These are phyloP conservation scores for Cheiracanthium punctorium DNA, from an alignment of 2,888 invertebrate species.

Conservation along the genomic window DNA sequence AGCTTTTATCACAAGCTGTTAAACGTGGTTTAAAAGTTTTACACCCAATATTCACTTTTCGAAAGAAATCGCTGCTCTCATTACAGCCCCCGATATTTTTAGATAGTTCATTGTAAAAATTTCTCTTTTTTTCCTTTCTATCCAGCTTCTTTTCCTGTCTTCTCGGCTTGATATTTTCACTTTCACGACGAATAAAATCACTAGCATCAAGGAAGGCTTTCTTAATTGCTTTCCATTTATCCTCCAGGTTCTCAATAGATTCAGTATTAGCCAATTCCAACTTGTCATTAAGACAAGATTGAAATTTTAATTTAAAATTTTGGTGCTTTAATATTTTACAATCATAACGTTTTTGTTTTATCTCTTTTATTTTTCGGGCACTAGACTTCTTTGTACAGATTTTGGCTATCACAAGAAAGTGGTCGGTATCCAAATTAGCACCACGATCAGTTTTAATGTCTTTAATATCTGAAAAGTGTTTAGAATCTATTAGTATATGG, in stretches of 20 bases:
- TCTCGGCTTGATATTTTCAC: too few species aligned
- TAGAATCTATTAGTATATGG: neutral
- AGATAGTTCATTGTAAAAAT: too few species aligned
- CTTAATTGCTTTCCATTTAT: neutral
- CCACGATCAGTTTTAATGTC: neutral
- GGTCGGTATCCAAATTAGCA: neutral
- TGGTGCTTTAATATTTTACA: neutral
- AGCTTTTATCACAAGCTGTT: too few species aligned
- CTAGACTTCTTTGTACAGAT: neutral
- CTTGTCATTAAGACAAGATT: neutral
- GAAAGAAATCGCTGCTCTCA: conserved; percentile 12
- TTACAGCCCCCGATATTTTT: neutral
- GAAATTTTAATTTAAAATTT: neutral
- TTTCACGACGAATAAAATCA: too few species aligned
- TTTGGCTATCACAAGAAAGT: neutral
- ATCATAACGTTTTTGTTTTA: neutral
- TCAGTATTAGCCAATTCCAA: neutral
- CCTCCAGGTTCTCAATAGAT: neutral
- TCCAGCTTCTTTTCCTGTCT: neutral
- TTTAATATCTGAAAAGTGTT: neutral
- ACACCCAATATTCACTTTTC: neutral
- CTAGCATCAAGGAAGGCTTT: neutral
- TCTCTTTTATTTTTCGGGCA: neutral
- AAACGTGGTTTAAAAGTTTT: neutral
- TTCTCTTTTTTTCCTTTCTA: neutral